A percentile compares a stretch with the other conserved stretches of the same genome.
Conservation (phyloP, 35 echinoderm and acorn worm genomes). For the Amphiura filiformis region DNA sequence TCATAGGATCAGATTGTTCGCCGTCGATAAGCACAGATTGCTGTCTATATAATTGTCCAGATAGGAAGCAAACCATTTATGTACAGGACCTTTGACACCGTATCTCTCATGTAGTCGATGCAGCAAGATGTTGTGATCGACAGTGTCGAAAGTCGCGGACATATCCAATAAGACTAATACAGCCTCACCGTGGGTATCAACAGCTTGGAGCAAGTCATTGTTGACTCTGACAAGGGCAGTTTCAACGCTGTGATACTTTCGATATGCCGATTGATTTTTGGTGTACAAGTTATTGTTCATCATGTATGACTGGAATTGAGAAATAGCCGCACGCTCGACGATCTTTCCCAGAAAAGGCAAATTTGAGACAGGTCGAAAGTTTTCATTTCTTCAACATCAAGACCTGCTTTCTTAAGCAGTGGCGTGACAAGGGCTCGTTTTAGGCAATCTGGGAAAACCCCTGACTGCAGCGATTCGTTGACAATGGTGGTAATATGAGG, state of each 20-base stretch:
- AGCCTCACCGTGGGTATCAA: constrained; percentile 14
- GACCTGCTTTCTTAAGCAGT: constrained; percentile 43
- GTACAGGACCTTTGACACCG: background rate
- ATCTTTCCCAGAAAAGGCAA: constrained; percentile 16
- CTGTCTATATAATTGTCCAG: background rate
- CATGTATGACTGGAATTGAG: constrained; percentile 8
- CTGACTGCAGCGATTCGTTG: constrained; percentile 40
- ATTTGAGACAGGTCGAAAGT: constrained; percentile 18
- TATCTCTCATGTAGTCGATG: background rate
- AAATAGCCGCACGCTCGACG: constrained; percentile 16
- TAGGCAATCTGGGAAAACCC: constrained; percentile 30
- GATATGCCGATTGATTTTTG: constrained; percentile 25
- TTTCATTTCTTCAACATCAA: background rate
- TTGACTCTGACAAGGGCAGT: constrained; percentile 16
- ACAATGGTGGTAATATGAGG: constrained; percentile 45
- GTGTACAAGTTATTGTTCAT: background rate
- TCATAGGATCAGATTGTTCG: background rate
- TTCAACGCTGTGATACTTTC: constrained; percentile 20
- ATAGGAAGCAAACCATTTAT: constrained; percentile 18
- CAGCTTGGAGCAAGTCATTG: constrained; percentile 19
- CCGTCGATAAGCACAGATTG: constrained; percentile 17
- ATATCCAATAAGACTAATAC: constrained; percentile 20
- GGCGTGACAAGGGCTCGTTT: constrained; percentile 32
- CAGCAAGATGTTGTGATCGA: constrained; percentile 29
- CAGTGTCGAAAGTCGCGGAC: constrained; percentile 12